phyloP scores from a whole-genome alignment of 2,113 vertebrate genomes.

The Trichechus manatus region DNA sequence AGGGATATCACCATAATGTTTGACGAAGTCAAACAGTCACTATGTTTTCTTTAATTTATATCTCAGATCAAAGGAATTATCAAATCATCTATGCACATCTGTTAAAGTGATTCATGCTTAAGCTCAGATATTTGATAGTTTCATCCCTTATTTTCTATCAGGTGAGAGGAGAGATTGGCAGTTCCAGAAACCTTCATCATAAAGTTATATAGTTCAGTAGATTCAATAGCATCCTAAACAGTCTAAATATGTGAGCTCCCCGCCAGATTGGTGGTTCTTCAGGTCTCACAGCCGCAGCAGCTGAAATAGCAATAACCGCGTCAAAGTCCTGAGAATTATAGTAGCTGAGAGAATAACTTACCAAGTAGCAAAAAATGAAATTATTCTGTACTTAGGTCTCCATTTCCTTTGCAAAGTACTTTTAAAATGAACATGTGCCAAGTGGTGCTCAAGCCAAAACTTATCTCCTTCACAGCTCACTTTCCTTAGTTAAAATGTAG shows the following conservation, averaged over 20 bases:
- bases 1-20: background rate
- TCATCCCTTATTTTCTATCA: background rate
- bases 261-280: background rate
- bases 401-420: slow-evolving; percentile 64
- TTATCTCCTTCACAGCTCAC: slow-evolving; percentile 57
- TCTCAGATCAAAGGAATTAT: background rate
- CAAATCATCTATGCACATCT: background rate
- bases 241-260: background rate
- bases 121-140: background rate
- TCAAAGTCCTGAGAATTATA: slow-evolving; percentile 62
- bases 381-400: slow-evolving; percentile 59
- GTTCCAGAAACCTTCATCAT: background rate
- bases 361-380: slow-evolving; percentile 38
- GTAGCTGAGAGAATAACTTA: slow-evolving; percentile 56
- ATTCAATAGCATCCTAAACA: background rate
- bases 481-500: slow-evolving; percentile 63
- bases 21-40: background rate
- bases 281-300: background rate
- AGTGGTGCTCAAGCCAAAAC: slow-evolving; percentile 38
- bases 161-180: background rate
- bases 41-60: background rate
- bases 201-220: background rate
- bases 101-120: background rate
- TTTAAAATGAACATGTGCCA: slow-evolving; percentile 68
- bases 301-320: slow-evolving; percentile 23